Percentiles rank a stretch among this genome's conserved stretches.
Evolutionary conservation across 2,888 invertebrate genomes (phyloP).

Genomic region (Rhabditoides inermis): DNA sequence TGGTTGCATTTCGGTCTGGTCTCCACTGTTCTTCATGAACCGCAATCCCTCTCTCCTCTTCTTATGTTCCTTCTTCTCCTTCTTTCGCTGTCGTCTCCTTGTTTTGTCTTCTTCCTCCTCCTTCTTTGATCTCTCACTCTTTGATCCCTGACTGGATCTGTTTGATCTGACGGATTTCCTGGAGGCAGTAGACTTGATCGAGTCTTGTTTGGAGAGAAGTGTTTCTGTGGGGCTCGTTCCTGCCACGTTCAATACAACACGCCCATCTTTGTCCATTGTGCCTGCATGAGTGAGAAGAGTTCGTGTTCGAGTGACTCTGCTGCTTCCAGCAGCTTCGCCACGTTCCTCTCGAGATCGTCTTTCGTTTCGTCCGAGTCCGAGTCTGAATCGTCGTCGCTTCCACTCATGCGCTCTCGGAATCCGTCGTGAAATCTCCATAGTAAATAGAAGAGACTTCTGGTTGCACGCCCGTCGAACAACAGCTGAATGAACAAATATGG

Average conservation of each 20-base stretch:
- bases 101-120: constrained; percentile 3
- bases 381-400: constrained; percentile 10
- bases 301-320: neutral
- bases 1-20: constrained; percentile 12
- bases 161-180: constrained; percentile 4
- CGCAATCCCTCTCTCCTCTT: constrained; percentile 13
- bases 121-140: neutral
- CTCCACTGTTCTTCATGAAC: constrained; percentile 24
- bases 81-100: constrained; percentile 2
- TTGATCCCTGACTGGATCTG: neutral
- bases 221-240: constrained; percentile 3
- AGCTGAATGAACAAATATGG: constrained; percentile 9
- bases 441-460: constrained; percentile 41
- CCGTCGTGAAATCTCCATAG: constrained; percentile 5
- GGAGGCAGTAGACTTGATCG: constrained; percentile 22
- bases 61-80: constrained; percentile 9
- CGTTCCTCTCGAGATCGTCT: neutral
- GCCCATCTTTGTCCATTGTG: constrained; percentile 5
- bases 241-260: constrained; percentile 8
- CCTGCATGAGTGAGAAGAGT: no score
- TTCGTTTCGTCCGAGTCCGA: constrained; percentile 7
- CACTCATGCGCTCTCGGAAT: neutral
- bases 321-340: neutral
- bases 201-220: constrained; percentile 17
- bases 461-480: constrained; percentile 32